Evolutionary conservation across 2,888 invertebrate genomes (phyloP), one percentile per base, ranked within the genome.

Genomic region (Hemicrepidius hirtus): DNA sequence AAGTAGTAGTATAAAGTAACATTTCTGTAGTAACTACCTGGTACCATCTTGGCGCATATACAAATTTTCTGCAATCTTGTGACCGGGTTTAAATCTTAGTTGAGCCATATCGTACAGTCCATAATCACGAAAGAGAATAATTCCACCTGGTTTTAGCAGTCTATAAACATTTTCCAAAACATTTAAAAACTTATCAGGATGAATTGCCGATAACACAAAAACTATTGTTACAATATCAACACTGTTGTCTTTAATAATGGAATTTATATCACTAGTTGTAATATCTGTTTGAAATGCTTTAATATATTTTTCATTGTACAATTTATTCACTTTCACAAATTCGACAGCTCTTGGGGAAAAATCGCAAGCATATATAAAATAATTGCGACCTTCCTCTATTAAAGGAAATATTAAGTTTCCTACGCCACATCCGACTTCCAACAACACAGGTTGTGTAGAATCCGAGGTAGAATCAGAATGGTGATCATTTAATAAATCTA

Each of bases 41-140:
- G 98, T 99, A 0, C 98, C 98, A 90, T 99, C 99, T 85, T 98
- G 98, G 16, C 99, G 88, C 90, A 97, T 95, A 84, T 99, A 99
- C 80, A 97, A 95, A 84, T 97, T 95, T 2, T 98, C 97, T 0
- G 92, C 86, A 60, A 99, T 94, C 86, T 98, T 98, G 83, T 96
- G 93, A 0, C 97, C 98, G 0, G 96, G 92, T 75, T 95, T 94
- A 84, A 99, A 99, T 37, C 99, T 89, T 60, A 99, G 83, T 88
- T 98, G 98, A 0, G 99, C 96, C 94, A 98, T 96, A 85, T 99
- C 99, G 82, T 97, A 94, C 0, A 96, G 87, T 0, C 97, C 99
- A 86, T 99, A 99, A 86, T 99, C 99, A 74, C 99, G 88, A 78
- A 99, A 94, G 16, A 99, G 86, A 1, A 99, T 84, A 37, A 94